Evolutionary conservation across 2,888 invertebrate genomes (phyloP).

Genomic region (Dynastes hyllus): DNA sequence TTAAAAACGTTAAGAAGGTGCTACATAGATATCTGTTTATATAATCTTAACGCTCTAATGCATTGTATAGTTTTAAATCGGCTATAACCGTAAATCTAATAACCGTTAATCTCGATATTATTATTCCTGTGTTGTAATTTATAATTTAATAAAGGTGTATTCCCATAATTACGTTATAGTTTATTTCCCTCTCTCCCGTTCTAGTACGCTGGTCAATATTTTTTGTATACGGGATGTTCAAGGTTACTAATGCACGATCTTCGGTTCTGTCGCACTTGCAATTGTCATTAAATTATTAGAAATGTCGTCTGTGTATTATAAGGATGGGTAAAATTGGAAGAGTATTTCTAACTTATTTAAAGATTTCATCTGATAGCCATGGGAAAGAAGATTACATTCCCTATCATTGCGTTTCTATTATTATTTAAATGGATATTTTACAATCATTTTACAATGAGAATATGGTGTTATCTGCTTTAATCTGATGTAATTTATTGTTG

Average conservation of each 20-base stretch:
- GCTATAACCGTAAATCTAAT: slow-evolving; percentile 46
- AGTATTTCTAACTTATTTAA: too few species aligned
- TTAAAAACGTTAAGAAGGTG: slow-evolving; percentile 41
- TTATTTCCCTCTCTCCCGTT: not conserved
- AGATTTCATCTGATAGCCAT: too few species aligned
- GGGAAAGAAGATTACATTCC: too few species aligned
- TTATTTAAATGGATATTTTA: too few species aligned
- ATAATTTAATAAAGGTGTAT: slow-evolving; percentile 41
- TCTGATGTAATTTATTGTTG: too few species aligned
- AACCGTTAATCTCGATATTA: slow-evolving; percentile 46
- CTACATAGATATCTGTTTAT: slow-evolving; percentile 37
- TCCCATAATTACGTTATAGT: slow-evolving; percentile 19
- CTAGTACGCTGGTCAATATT: not conserved
- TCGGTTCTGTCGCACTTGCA: too few species aligned
- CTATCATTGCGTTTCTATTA: too few species aligned
- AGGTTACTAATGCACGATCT: too few species aligned
- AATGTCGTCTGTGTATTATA: not conserved
- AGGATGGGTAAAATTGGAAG: not conserved
- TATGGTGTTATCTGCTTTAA: too few species aligned
- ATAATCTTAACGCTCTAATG: slow-evolving; percentile 48
- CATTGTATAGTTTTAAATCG: slow-evolving; percentile 44
- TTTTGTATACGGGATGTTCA: too few species aligned
- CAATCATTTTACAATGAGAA: too few species aligned
- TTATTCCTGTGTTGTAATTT: slow-evolving; percentile 39
- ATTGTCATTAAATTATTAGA: not conserved